Evolutionary conservation across 2,888 invertebrate species (phyloP).

Genomic region (Sinhomidia bicolor): DNA sequence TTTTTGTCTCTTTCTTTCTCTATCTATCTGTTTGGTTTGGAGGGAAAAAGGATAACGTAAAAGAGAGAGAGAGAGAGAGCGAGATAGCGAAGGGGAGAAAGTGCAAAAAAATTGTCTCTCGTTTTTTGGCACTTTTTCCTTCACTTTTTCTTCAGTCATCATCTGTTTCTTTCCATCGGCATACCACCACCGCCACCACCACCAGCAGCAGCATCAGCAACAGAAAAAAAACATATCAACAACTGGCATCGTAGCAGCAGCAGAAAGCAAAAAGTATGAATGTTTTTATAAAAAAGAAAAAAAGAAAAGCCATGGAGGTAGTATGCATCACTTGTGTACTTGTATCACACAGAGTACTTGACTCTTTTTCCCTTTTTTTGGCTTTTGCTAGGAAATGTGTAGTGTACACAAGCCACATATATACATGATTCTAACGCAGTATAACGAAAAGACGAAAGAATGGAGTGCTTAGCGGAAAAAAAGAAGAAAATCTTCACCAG

Average conservation of each 20-base stretch:
- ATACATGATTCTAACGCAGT: neutral
- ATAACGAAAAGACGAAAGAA: neutral
- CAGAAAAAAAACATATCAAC: constrained; percentile 47
- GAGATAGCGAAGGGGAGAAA: neutral
- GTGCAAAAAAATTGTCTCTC: constrained; percentile 24
- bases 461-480: neutral
- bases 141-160: constrained; percentile 37
- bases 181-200: no score
- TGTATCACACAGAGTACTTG: constrained; percentile 25
- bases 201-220: no score
- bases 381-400: neutral
- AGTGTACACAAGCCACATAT: constrained; percentile 35
- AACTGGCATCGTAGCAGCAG: constrained; percentile 33
- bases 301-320: neutral
- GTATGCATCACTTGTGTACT: neutral
- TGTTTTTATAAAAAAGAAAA: neutral
- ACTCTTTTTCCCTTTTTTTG: neutral
- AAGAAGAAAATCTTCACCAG: neutral
- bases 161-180: constrained; percentile 30
- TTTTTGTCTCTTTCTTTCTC: no score
- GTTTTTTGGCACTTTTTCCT: constrained; percentile 52
- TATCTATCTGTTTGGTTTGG: constrained; percentile 23
- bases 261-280: no score
- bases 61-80: neutral
- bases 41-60: neutral